Evolutionary conservation across 2,888 invertebrate genomes (phyloP).

Genomic region (Tenthredo livida): DNA sequence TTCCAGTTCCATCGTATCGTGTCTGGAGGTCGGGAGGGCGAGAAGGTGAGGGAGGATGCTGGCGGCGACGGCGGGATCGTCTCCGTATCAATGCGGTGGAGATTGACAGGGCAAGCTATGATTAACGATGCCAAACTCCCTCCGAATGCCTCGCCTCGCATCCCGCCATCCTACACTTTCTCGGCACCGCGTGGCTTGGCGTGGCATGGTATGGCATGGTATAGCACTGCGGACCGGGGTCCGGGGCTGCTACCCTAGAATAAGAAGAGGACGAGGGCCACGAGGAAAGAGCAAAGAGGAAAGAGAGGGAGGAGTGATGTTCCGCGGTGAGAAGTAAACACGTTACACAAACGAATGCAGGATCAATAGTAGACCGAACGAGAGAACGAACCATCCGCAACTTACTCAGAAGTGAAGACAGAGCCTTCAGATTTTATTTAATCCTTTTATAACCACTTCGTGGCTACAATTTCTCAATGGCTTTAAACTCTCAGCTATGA

Average conservation of each 20-base stretch:
- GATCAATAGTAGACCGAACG: slow-evolving; percentile 65
- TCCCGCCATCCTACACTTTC: neutral
- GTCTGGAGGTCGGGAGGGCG: slow-evolving; percentile 49
- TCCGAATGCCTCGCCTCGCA: slow-evolving; percentile 32
- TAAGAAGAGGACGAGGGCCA: slow-evolving; percentile 47
- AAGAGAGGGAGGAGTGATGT: slow-evolving; percentile 63
- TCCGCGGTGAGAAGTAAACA: slow-evolving; percentile 72
- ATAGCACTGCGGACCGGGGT: slow-evolving; percentile 12
- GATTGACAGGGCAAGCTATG: slow-evolving; percentile 75
- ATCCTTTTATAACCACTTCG: neutral
- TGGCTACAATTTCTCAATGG: neutral
- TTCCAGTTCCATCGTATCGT: slow-evolving; percentile 43
- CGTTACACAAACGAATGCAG: slow-evolving; percentile 68
- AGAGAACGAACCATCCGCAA: slow-evolving; percentile 14
- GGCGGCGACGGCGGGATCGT: slow-evolving; percentile 66
- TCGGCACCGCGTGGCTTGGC: slow-evolving; percentile 1
- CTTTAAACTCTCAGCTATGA: too few species aligned
- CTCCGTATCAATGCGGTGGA: slow-evolving; percentile 75
- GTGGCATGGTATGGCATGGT: neutral
- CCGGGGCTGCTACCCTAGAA: slow-evolving; percentile 21
- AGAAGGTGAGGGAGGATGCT: slow-evolving; percentile 60
- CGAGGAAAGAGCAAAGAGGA: slow-evolving; percentile 28
- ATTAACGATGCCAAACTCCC: slow-evolving; percentile 70
- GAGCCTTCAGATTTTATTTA: neutral
- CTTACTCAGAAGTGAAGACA: neutral